phyloP scores from a whole-genome alignment of 1,140 invertebrate genomes.

The Thereuonema tuberculata region DNA sequence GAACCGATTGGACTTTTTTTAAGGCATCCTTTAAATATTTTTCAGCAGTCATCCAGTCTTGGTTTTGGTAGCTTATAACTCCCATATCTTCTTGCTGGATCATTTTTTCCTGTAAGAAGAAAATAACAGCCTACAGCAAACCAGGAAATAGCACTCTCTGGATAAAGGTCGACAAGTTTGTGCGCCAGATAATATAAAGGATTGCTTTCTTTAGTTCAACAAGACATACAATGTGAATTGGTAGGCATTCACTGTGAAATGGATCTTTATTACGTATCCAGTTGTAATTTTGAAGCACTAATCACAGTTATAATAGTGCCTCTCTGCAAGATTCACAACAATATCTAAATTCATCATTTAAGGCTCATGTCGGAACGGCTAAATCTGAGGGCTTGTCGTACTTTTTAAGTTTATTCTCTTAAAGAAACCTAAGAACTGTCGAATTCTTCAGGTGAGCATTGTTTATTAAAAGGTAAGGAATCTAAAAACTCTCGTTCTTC shows the following conservation, averaged over 20 bases:
- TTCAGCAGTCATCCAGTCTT: constrained; percentile 61
- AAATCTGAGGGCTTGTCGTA: not conserved
- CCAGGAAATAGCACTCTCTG: constrained; percentile 79
- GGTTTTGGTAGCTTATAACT: constrained; percentile 76
- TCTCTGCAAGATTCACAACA: constrained; percentile 57
- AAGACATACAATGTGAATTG: constrained; percentile 78
- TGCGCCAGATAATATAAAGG: constrained; percentile 82
- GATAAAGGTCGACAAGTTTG: constrained; percentile 81
- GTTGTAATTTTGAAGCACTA: constrained; percentile 56
- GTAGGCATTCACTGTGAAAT: constrained; percentile 65
- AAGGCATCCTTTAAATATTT: constrained; percentile 58
- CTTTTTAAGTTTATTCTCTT: constrained; percentile 59
- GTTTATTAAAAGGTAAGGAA: constrained; percentile 48
- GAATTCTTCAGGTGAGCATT: constrained; percentile 47
- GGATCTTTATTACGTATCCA: constrained; percentile 51
- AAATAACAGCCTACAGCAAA: constrained; percentile 96
- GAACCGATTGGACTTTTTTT: constrained; percentile 44
- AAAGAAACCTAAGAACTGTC: constrained; percentile 49
- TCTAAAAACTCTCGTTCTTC: constrained; percentile 57
- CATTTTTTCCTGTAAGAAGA: constrained; percentile 71
- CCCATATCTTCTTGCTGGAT: constrained; percentile 81
- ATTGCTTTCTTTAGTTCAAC: constrained; percentile 79
- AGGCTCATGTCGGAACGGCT: not conserved
- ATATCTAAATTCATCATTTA: constrained; percentile 46
- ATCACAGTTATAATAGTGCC: constrained; percentile 74